Base-by-base conservation (phyloP, 2,888 invertebrate species). In the Byasa hedistus region DNA sequence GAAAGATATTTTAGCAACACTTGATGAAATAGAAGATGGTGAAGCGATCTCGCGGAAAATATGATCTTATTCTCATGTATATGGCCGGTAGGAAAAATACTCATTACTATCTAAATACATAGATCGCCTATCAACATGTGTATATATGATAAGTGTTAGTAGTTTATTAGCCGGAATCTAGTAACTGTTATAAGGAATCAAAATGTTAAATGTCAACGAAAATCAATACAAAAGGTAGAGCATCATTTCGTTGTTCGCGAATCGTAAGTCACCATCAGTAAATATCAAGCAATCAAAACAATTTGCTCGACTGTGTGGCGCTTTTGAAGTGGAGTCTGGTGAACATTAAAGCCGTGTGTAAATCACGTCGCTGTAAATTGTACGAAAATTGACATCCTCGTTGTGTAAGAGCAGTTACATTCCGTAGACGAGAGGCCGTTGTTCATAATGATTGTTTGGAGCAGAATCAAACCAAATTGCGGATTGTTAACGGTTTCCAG, bases 361-460 rank as follows among this genome's bases (percentile, higher is more conserved):
- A 65, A 57, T 65, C 61, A 66, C 57, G 57, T 21, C 8, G 51
- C 15, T 24, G 61, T 57, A 61, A 66, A 61, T 66, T 61, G 57
- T 66, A 54, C 39, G 61, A 57, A 61, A 62, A 66, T 66, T 66
- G 61, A 39, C 61, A 66, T 60, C 23, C 21, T 56, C 44, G 44
- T 56, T 62, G 65, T 60, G 59, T 56, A 56, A 65, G 5, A 39
- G 12, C 27, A 48, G 22, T 10, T 21, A 22, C 55, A 44, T 56
- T 55, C 52, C 52, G 19, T 24, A 32, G 48, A 17, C 32, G 44
- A 32, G n/a, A 22, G 55, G 32, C 48, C 10, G 60, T 60, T 65
- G 36, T 61, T 61, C 52, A 36, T 7, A 24, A 22, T 22, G 52
- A n/a, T 36, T 54, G 48, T 60, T 54, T 32, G 22, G 54, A 15